These are phyloP conservation scores for Symphodus melops DNA, from an alignment of 2,113 vertebrate species.

Conservation along the genomic window DNA sequence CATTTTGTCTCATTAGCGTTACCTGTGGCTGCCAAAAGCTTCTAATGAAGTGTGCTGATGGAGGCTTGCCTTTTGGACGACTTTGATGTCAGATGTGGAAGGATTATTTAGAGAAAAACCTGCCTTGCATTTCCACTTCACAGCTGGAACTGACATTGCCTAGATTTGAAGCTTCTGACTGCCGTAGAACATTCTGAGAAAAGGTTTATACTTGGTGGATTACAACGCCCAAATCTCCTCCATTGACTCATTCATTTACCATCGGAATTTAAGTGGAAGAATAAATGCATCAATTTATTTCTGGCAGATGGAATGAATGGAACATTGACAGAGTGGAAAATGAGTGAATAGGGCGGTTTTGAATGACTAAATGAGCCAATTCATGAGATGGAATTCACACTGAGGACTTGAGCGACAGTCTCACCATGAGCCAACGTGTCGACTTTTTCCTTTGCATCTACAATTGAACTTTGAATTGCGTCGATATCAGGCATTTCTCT, in stretches of 20 bases:
- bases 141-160: constrained; percentile 5
- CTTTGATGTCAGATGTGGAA: background rate
- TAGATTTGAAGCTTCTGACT: background rate
- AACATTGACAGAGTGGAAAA: background rate
- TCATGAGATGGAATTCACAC: constrained; percentile 17
- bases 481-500: background rate
- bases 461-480: background rate
- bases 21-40: constrained; percentile 19
- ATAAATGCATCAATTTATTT: constrained; percentile 31
- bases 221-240: constrained; percentile 16
- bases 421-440: constrained; percentile 20
- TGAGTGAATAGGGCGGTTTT: constrained; percentile 23
- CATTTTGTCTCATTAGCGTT: constrained; percentile 51
- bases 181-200: constrained; percentile 17
- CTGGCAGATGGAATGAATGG: constrained; percentile 14
- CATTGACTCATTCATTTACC: background rate
- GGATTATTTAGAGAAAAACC: background rate
- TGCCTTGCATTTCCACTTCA: background rate
- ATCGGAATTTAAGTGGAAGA: constrained; percentile 16
- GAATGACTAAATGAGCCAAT: constrained; percentile 33
- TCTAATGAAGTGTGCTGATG: constrained; percentile 18
- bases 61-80: background rate
- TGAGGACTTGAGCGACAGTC: constrained; percentile 19
- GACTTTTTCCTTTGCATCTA: constrained; percentile 4
- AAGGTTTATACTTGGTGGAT: constrained; percentile 37